These are phyloP conservation scores for Cichladusa arquata DNA, from an alignment of 2,113 vertebrate genomes.

Conservation along the genomic window DNA sequence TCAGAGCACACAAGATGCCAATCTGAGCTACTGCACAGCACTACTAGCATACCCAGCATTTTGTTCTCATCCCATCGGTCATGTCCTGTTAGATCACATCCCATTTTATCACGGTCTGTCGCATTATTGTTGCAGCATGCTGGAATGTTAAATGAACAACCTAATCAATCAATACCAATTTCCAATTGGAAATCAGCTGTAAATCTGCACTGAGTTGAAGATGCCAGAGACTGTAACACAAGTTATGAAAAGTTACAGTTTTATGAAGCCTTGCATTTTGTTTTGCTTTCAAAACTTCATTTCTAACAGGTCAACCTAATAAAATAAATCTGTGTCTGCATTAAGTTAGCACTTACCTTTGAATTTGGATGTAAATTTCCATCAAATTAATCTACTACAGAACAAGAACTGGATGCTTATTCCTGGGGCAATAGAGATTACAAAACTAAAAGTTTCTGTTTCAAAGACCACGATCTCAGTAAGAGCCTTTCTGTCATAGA, in stretches of 20 bases:
- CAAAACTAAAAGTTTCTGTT: neutral
- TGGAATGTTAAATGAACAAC: slow-evolving; percentile 48
- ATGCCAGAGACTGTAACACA: neutral
- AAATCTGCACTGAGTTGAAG: slow-evolving; percentile 5
- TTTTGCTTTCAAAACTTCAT: slow-evolving; percentile 1
- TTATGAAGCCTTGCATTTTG: neutral
- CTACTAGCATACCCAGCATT: neutral
- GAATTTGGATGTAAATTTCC: neutral
- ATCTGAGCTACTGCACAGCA: slow-evolving; percentile 27
- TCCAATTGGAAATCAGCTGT: slow-evolving; percentile 7
- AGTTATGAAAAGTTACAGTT: neutral
- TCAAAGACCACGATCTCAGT: neutral
- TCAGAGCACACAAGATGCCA: slow-evolving; percentile 60
- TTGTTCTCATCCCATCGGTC: slow-evolving; percentile 31
- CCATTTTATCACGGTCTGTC: slow-evolving; percentile 47
- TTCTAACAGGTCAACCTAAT: neutral
- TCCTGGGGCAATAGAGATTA: neutral
- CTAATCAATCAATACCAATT: slow-evolving; percentile 49
- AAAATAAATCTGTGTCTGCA: neutral
- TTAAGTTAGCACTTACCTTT: neutral
- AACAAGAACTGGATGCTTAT: neutral
- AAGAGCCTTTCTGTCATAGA: neutral
- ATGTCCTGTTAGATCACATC: slow-evolving; percentile 52
- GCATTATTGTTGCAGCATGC: slow-evolving; percentile 23
- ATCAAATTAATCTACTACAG: slow-evolving; percentile 15